A percentile compares a stretch with the other conserved stretches of the same genome.
These are phyloP conservation scores for Chesias legatella DNA, from an alignment of 2,888 invertebrate genomes.

Conservation along the genomic window DNA sequence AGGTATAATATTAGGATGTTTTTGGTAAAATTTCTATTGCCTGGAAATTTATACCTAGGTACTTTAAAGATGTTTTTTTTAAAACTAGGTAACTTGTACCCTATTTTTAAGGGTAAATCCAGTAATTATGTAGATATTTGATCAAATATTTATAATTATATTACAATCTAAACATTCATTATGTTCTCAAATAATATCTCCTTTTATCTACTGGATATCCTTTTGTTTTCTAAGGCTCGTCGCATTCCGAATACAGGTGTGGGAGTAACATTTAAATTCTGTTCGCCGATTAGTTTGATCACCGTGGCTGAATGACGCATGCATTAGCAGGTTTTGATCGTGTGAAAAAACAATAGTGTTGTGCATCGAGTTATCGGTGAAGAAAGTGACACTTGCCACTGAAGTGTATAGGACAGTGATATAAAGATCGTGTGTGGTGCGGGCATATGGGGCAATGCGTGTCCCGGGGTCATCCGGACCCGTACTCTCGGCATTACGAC, in stretches of 20 bases:
- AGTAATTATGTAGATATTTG: too few relatives aligned
- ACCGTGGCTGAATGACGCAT: conserved; percentile 11
- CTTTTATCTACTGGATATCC: too few relatives aligned
- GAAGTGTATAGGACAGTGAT: conserved; percentile 20
- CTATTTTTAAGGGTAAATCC: too few relatives aligned
- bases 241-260: conserved; percentile 24
- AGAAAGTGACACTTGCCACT: conserved; percentile 2
- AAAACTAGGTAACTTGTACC: too few relatives aligned
- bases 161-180: too few relatives aligned
- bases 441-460: conserved; percentile 88
- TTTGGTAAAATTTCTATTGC: too few relatives aligned
- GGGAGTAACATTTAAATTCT: conserved; percentile 27
- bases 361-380: conserved; percentile 9
- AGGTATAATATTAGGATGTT: too few relatives aligned
- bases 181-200: too few relatives aligned
- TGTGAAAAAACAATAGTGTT: conserved; percentile 25
- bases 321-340: conserved; percentile 19
- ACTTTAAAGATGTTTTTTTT: too few relatives aligned
- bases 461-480: conserved; percentile 82
- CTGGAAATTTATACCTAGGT: too few relatives aligned
- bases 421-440: conserved; percentile 36
- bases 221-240: not conserved
- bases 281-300: conserved; percentile 10
- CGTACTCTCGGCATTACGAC: conserved; percentile 71
- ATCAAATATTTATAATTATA: too few relatives aligned